Conservation (phyloP, 2,113 vertebrate genomes). For the Podarcis muralis region DNA sequence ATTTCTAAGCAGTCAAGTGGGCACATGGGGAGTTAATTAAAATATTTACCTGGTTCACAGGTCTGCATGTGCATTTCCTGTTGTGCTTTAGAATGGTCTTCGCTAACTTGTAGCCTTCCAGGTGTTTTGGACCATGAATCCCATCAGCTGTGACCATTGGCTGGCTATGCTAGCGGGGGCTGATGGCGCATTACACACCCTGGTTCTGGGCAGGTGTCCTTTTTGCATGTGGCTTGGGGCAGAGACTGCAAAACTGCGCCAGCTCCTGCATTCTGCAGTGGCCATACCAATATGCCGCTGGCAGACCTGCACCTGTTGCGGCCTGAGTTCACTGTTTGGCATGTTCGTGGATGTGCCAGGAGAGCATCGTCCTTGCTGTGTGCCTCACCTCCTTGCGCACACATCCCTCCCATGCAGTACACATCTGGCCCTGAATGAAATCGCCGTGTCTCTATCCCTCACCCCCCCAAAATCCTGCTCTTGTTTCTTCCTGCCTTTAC, state of each 20-base stretch:
- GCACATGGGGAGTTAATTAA: too few species aligned
- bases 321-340: neutral
- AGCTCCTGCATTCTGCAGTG: neutral
- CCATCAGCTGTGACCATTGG: too few species aligned
- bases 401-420: neutral
- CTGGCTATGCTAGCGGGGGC: too few species aligned
- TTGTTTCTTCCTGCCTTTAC: fast-evolving
- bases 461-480: fast-evolving
- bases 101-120: too few species aligned
- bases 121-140: too few species aligned
- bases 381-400: neutral
- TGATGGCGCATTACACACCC: too few species aligned
- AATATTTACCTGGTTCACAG: too few species aligned
- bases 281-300: neutral
- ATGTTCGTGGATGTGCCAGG: neutral
- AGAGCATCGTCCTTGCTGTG: neutral
- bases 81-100: too few species aligned
- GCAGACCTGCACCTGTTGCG: neutral
- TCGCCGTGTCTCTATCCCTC: fast-evolving
- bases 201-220: neutral
- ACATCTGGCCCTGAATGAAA: neutral
- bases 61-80: too few species aligned
- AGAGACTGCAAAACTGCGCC: neutral
- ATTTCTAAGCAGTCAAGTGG: too few species aligned
- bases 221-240: neutral